These are phyloP conservation scores for Cylindroiulus punctatus DNA, from an alignment of 2,888 invertebrate species.

Conservation along the genomic window DNA sequence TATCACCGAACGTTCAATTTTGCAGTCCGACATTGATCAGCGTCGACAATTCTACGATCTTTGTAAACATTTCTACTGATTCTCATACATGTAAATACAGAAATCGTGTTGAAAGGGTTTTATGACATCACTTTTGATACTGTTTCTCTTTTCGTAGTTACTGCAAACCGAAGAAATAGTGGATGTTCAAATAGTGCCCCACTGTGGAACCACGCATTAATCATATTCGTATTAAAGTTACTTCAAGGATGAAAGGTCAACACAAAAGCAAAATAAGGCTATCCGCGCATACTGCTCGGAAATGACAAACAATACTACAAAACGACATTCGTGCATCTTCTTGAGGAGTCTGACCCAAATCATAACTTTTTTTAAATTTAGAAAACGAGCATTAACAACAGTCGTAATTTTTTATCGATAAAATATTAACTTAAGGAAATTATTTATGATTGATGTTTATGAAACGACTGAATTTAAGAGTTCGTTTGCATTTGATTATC, in stretches of 20 bases:
- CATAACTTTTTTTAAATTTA: neutral
- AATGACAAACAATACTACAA: constrained; percentile 41
- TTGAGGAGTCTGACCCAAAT: constrained; percentile 19
- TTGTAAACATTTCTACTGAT: too few species aligned
- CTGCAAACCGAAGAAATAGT: constrained; percentile 36
- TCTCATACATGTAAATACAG: too few species aligned
- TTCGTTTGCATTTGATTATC: neutral
- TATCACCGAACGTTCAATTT: too few species aligned
- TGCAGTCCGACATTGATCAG: too few species aligned
- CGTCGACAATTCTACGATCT: too few species aligned
- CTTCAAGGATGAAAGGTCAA: constrained; percentile 42
- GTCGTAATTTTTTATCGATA: neutral
- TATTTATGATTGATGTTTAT: neutral
- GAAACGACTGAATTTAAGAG: neutral
- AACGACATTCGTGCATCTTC: neutral
- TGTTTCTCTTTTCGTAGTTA: neutral
- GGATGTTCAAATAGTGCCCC: neutral
- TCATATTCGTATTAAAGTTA: neutral
- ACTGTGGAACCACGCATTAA: neutral
- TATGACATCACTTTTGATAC: too few species aligned
- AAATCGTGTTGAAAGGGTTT: too few species aligned
- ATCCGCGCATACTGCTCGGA: constrained; percentile 31
- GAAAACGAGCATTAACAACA: neutral
- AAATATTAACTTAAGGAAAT: neutral
- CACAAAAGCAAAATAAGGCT: neutral